These are phyloP conservation scores for Chiroxiphia lanceolata DNA, from an alignment of 2,797 vertebrate genomes.

Conservation along the genomic window DNA sequence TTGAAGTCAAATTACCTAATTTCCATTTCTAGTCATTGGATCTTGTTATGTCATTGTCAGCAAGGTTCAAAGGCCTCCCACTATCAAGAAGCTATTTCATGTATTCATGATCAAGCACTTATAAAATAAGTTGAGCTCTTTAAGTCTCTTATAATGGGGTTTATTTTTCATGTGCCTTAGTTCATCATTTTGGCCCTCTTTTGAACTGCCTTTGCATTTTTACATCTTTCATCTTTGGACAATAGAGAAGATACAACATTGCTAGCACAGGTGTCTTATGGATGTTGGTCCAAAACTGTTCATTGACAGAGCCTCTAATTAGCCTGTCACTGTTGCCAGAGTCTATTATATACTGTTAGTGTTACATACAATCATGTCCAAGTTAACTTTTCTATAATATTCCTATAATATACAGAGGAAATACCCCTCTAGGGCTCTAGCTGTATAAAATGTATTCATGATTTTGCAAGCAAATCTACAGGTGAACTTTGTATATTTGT, in stretches of 20 bases:
- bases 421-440: background rate
- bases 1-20: constrained; percentile 23
- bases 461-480: background rate
- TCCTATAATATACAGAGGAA: background rate
- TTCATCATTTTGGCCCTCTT: constrained; percentile 22
- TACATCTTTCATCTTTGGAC: background rate
- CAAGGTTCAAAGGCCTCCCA: constrained; percentile 48
- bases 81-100: constrained; percentile 27
- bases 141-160: background rate
- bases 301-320: background rate
- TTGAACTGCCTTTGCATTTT: constrained; percentile 15
- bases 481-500: background rate
- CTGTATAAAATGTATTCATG: background rate
- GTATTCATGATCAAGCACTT: constrained; percentile 32
- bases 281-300: background rate
- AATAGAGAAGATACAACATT: background rate
- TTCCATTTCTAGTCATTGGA: constrained; percentile 22
- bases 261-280: background rate
- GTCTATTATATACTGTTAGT: background rate
- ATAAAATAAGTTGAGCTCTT: background rate
- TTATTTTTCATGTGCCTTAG: background rate
- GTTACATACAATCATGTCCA: background rate
- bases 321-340: background rate
- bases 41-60: constrained; percentile 48
- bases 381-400: background rate